These are phyloP conservation scores for Ispidina lecontei DNA, from an alignment of 2,797 vertebrate genomes.

Conservation along the genomic window DNA sequence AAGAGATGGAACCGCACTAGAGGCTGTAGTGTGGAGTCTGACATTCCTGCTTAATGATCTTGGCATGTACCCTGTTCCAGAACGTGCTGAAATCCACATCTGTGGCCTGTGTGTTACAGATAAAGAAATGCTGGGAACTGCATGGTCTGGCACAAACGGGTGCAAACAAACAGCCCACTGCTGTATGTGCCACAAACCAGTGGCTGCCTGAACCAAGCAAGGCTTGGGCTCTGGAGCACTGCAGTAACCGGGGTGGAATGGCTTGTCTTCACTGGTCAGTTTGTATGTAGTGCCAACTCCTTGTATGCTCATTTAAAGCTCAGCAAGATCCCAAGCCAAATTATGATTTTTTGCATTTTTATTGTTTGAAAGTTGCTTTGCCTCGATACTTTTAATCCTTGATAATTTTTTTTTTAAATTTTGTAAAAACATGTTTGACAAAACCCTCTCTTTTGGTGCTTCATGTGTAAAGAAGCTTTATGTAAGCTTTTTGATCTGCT, in stretches of 20 bases:
- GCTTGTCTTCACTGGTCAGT: not conserved
- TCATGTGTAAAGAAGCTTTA: not conserved
- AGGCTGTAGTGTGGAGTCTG: not conserved
- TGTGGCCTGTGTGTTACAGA: not conserved
- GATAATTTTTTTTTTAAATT: not conserved
- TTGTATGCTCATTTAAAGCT: not conserved
- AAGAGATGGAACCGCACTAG: not conserved
- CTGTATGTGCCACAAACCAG: not conserved
- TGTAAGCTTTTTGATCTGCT: not conserved
- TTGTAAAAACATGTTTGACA: not conserved
- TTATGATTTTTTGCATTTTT: not conserved
- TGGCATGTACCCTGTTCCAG: not conserved
- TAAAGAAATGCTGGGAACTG: not conserved
- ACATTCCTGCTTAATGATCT: not conserved
- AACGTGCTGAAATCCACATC: conserved; percentile 32
- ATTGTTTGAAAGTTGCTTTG: not conserved
- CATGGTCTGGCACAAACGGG: not conserved
- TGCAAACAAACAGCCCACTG: not conserved
- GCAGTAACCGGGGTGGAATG: not conserved
- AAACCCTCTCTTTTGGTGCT: not conserved
- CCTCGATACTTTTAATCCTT: not conserved
- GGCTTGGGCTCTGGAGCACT: not conserved
- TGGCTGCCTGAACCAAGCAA: rapidly evolving
- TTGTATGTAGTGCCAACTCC: not conserved
- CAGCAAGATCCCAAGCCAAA: not conserved